Evolutionary conservation across 2,888 invertebrate genomes (phyloP).

Genomic region (Acanthosepion esculentum): DNA sequence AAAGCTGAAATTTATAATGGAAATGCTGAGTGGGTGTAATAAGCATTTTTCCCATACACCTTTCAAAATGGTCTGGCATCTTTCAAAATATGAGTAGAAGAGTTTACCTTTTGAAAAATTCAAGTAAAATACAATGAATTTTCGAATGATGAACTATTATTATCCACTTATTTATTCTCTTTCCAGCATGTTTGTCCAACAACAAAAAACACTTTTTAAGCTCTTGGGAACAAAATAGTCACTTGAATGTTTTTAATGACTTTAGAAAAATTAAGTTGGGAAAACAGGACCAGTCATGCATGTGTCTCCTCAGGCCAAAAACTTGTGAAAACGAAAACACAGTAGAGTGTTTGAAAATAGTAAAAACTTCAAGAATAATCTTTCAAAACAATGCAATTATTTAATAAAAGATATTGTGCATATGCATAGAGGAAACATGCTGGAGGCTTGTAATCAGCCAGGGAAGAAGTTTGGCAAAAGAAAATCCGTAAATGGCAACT

Average conservation of each 20-base stretch:
- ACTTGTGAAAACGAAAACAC: neutral
- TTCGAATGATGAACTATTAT: too few relatives aligned
- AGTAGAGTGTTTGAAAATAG: neutral
- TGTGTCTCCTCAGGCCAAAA: neutral
- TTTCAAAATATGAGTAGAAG: too few relatives aligned
- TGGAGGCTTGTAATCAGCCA: neutral
- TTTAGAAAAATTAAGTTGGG: neutral
- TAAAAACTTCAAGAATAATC: neutral
- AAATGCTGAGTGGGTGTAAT: too few relatives aligned
- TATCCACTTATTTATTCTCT: too few relatives aligned
- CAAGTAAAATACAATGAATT: too few relatives aligned
- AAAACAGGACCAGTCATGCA: too few relatives aligned
- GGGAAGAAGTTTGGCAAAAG: neutral
- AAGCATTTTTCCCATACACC: too few relatives aligned
- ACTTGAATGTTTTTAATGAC: slow-evolving; percentile 18
- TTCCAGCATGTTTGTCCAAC: too few relatives aligned
- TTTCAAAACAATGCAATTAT: slow-evolving; percentile 33
- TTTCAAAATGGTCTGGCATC: too few relatives aligned
- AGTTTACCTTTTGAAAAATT: too few relatives aligned
- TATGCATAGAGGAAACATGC: neutral
- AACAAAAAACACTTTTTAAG: too few relatives aligned
- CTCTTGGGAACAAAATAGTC: neutral
- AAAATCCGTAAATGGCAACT: neutral
- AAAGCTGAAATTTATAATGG: too few relatives aligned
- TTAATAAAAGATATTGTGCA: neutral